Evolutionary conservation across 2,113 vertebrate species (phyloP), one percentile per base, ranked within the genome.

Genomic region (Corythaixoides concolor): DNA sequence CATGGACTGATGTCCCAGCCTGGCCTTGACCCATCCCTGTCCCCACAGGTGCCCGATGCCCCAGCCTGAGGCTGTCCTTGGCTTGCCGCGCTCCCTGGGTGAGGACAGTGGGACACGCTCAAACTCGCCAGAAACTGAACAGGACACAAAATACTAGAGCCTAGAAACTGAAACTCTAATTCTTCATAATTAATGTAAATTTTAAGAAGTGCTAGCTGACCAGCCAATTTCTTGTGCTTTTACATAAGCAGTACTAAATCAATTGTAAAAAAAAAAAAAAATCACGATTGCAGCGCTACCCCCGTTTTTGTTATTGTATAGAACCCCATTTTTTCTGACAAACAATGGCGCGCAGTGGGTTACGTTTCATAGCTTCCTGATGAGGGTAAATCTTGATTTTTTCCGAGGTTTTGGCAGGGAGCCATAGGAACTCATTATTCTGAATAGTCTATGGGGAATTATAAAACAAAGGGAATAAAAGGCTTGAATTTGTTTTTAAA

Each of bases 391-490:
- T 59, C 53, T 84, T 90, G 32, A 45, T 64, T 81, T 94, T 95
- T 77, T 73, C 10, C 76, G 90, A 85, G 66, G 69, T 58, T 93
- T 95, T 95, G 96, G 94, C 94, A 95, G 69, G 37, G 18, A 96
- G 89, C 83, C 89, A 88, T 39, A 95, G 63, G 80, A 93, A 95
- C 66, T 91, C 84, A 93, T 95, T 95, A 96, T 59, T 87, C 66
- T 89, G 39, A 95, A 64, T 15, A 90, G 69, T 92, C 89, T 66
- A 50, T 27, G 33, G 89, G 84, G 84, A 95, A 92, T 92, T 95
- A 56, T 15, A 52, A 90, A 97, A 95, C 90, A 95, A 95, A 93
- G 49, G 39, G 58, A 69, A 73, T 69, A 89, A 75, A 85, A 72
- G 20, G 45, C 41, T 78, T 62, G 30, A 45, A 66, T 59, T 95